phyloP scores from a whole-genome alignment of 2,113 vertebrate genomes.

The Prolemur simus region DNA sequence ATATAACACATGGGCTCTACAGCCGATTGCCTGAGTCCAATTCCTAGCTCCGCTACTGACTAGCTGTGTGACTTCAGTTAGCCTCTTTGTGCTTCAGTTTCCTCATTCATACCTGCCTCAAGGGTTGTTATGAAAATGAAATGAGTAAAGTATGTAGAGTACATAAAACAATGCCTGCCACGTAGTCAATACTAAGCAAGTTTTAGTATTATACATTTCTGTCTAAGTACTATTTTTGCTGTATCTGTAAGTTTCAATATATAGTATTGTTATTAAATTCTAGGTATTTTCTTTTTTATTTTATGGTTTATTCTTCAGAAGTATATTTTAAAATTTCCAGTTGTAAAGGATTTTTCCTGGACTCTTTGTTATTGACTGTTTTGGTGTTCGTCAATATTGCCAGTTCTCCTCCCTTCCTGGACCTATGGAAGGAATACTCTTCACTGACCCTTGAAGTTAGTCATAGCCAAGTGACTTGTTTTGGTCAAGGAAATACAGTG shows the following conservation, averaged over 20 bases:
- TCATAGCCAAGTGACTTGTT: not conserved
- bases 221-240: not conserved
- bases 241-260: not conserved
- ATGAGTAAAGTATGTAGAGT: not conserved
- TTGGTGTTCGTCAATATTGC: not conserved
- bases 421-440: not conserved
- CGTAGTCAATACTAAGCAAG: not conserved
- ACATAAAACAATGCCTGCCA: not conserved
- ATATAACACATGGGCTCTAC: not conserved
- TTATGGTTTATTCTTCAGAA: conserved; percentile 12
- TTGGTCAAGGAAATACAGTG: not conserved
- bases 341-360: not conserved
- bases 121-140: not conserved
- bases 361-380: not conserved
- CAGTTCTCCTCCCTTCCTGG: not conserved
- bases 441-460: not conserved
- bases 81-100: not conserved
- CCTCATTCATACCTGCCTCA: not conserved
- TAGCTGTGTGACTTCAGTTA: not conserved
- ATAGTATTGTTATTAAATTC: not conserved
- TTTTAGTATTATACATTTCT: not conserved
- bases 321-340: not conserved
- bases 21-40: not conserved
- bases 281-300: not conserved
- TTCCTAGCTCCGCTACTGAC: not conserved